Percentiles rank a stretch among this genome's conserved stretches.
Conservation (phyloP, 2,113 vertebrate species). For the Trematocara macrostoma region DNA sequence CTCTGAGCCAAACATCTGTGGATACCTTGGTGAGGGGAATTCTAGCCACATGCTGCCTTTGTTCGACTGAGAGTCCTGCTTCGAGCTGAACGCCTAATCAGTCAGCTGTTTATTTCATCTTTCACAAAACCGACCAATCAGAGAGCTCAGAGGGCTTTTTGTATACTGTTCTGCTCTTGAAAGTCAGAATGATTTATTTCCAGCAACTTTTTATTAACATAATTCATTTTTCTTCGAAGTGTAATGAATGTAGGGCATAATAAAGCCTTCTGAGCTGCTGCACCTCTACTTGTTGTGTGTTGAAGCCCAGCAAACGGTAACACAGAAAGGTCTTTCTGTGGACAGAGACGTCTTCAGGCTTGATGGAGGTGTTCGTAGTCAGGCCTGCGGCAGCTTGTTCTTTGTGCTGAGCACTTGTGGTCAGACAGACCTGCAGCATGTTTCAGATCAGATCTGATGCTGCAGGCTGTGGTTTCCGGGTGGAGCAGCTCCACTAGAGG, state of each 20-base stretch:
- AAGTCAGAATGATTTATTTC: neutral
- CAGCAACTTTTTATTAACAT: neutral
- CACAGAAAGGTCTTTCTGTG: neutral
- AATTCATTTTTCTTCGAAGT: neutral
- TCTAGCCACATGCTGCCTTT: neutral
- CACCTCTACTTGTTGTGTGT: neutral
- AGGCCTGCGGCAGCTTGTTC: neutral
- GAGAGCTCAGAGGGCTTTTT: neutral
- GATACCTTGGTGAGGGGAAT: neutral
- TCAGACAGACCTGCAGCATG: neutral
- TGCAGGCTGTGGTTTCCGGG: neutral
- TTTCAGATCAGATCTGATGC: neutral
- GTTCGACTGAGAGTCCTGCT: neutral
- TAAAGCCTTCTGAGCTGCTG: neutral
- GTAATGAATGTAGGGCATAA: neutral
- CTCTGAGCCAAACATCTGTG: neutral
- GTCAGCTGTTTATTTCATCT: neutral
- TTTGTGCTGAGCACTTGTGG: neutral
- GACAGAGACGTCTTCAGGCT: neutral
- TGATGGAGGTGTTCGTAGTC: neutral
- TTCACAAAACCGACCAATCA: neutral
- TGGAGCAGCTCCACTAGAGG: neutral
- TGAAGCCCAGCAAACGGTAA: neutral
- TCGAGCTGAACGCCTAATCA: neutral
- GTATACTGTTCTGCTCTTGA: neutral